These are phyloP conservation scores for Hiodon tergisus DNA, from an alignment of 2,113 vertebrate species.

Conservation along the genomic window DNA sequence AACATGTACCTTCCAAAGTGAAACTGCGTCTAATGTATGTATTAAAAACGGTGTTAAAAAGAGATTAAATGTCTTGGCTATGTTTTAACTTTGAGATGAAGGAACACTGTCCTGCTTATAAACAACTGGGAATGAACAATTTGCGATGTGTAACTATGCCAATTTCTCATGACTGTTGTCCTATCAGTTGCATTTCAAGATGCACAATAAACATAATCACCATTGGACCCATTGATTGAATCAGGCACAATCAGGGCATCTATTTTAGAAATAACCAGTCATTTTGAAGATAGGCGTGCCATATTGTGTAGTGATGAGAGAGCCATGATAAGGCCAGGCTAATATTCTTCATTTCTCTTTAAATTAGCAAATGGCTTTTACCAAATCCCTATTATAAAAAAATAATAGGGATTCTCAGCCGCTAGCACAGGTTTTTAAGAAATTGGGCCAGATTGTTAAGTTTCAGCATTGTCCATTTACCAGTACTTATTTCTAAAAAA, in stretches of 20 bases:
- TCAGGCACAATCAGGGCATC: slow-evolving; percentile 12
- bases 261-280: slow-evolving; percentile 9
- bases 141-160: slow-evolving; percentile 1
- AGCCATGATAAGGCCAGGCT: slow-evolving; percentile 7
- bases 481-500: background rate
- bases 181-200: slow-evolving; percentile 14
- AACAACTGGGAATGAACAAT: slow-evolving; percentile 6
- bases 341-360: background rate
- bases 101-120: background rate
- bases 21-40: no score
- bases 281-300: slow-evolving; percentile 10
- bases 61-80: background rate
- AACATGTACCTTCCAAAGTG: no score
- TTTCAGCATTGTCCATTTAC: background rate
- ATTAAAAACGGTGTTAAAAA: no score
- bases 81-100: background rate
- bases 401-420: background rate
- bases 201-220: slow-evolving; percentile 12
- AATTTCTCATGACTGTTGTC: slow-evolving; percentile 7
- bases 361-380: slow-evolving; percentile 9
- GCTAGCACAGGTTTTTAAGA: background rate
- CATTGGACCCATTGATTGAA: slow-evolving; percentile 18
- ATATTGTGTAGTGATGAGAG: slow-evolving; percentile 15
- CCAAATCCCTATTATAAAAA: background rate
- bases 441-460: background rate